Conservation (phyloP, 2,113 vertebrate genomes). For the Gymnorhina tibicen region DNA sequence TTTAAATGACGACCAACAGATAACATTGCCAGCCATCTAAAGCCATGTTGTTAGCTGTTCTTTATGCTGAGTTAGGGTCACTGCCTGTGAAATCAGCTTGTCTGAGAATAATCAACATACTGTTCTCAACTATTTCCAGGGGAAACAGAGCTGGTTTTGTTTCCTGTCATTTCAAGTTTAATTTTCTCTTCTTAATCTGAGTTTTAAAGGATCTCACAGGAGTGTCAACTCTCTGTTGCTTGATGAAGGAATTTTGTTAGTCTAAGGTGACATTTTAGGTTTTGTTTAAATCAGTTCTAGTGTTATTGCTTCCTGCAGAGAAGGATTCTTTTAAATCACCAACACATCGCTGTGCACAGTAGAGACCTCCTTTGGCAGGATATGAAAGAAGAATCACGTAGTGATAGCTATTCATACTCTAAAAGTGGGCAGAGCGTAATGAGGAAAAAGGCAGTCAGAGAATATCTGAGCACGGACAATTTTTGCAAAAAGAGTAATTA, state of each 20-base stretch:
- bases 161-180: not conserved
- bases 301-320: slow-evolving; percentile 16
- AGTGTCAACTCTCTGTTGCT: not conserved
- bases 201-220: slow-evolving; percentile 27
- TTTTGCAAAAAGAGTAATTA: not conserved
- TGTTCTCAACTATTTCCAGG: not conserved
- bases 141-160: not conserved
- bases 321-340: slow-evolving; percentile 8
- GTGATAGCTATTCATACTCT: not conserved
- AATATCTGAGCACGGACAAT: not conserved
- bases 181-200: slow-evolving; percentile 20
- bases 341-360: not conserved
- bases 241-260: slow-evolving; percentile 52
- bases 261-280: slow-evolving; percentile 33
- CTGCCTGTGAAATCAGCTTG: not conserved
- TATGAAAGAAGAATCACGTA: not conserved
- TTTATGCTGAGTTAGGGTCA: not conserved
- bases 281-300: slow-evolving; percentile 49
- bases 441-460: not conserved
- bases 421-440: not conserved
- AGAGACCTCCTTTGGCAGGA: slow-evolving; percentile 9
- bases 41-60: not conserved
- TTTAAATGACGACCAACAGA: not conserved
- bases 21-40: not conserved
- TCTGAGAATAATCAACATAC: slow-evolving; percentile 8